Conservation (phyloP, 2,888 invertebrate genomes). For the Agrilus biguttatus region DNA sequence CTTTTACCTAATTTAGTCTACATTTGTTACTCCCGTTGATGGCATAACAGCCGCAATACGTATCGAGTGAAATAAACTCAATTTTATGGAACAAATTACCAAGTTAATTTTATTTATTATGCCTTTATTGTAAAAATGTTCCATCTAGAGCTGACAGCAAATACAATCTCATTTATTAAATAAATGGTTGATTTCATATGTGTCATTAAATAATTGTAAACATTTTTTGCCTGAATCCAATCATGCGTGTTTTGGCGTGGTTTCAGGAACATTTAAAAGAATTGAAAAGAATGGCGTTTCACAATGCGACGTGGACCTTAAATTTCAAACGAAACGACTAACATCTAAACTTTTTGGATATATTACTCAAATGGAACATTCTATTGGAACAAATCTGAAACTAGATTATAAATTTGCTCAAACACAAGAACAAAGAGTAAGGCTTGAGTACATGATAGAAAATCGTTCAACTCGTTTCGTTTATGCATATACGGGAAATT, state of each 20-base stretch:
- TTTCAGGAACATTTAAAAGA: constrained; percentile 42
- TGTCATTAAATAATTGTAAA: no score
- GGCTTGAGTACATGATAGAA: constrained; percentile 31
- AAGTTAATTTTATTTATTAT: no score
- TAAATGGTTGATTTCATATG: no score
- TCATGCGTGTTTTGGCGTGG: constrained; percentile 5
- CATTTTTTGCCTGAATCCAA: no score
- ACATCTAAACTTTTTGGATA: constrained; percentile 61
- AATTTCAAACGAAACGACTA: constrained; percentile 65
- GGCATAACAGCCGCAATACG: no score
- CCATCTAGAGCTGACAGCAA: no score
- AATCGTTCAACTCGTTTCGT: constrained; percentile 44
- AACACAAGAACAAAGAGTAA: constrained; percentile 39
- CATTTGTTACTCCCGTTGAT: no score
- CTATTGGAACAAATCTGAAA: constrained; percentile 42
- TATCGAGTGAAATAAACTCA: no score
- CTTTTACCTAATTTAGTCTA: no score
- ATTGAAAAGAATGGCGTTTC: constrained; percentile 54
- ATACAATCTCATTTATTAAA: no score
- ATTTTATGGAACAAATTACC: no score
- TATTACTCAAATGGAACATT: constrained; percentile 32
- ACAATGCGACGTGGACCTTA: constrained; percentile 61
- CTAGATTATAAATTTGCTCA: constrained; percentile 52
- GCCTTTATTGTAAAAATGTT: no score
- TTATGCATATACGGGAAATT: constrained; percentile 45